A percentile compares a stretch with the other conserved stretches of the same genome.
Evolutionary conservation across 2,888 invertebrate genomes (phyloP).

Genomic region (Craniophora ligustri): DNA sequence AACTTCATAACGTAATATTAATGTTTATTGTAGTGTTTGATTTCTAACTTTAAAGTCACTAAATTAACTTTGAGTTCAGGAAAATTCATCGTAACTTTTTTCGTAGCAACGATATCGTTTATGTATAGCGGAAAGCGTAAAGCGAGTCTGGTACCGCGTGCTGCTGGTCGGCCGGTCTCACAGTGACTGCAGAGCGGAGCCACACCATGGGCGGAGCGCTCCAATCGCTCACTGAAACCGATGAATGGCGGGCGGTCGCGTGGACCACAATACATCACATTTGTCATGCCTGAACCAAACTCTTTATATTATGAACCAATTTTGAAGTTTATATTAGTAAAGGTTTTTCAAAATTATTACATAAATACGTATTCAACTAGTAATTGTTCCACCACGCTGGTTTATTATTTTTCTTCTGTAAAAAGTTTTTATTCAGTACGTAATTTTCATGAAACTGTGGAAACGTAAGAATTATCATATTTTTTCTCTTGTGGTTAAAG

Average conservation of each 20-base stretch:
- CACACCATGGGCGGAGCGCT: conserved; percentile 1
- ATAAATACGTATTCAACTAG: too few species aligned
- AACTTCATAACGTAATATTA: conserved; percentile 53
- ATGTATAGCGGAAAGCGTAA: conserved; percentile 64
- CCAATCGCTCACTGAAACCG: conserved; percentile 14
- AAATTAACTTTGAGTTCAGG: conserved; percentile 56
- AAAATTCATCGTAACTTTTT: conserved; percentile 69
- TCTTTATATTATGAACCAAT: too few species aligned
- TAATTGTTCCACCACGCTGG: too few species aligned
- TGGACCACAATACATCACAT: conserved; percentile 9
- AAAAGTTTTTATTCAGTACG: too few species aligned
- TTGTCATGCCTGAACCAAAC: not conserved
- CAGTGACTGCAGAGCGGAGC: conserved; percentile 65
- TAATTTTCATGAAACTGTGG: too few species aligned
- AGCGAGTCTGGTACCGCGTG: conserved; percentile 63
- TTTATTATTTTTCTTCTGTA: too few species aligned
- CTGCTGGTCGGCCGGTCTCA: conserved; percentile 67
- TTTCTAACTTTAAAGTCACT: conserved; percentile 57
- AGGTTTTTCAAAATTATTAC: too few species aligned
- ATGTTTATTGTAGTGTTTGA: conserved; percentile 53
- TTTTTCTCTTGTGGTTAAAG: too few species aligned
- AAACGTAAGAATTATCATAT: too few species aligned
- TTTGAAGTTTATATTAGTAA: too few species aligned
- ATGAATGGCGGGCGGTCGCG: conserved; percentile 4
- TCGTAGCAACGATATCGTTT: conserved; percentile 56